phyloP scores from a whole-genome alignment of 2,797 vertebrate genomes.

The Psittacula echo region DNA sequence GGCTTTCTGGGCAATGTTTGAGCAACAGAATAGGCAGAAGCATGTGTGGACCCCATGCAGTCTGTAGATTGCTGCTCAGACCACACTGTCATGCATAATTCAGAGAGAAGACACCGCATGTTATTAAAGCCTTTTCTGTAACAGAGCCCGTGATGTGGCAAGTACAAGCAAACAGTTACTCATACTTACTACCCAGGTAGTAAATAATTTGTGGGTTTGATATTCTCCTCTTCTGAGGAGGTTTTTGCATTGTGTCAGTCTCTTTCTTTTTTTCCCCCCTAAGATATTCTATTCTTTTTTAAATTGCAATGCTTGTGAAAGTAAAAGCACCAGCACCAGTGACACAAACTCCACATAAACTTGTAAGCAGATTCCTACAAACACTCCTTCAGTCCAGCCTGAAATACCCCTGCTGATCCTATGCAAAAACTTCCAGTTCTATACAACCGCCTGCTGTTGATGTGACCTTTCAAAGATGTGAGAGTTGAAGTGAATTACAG shows the following conservation, averaged over 20 bases:
- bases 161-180: neutral
- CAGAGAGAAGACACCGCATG: neutral
- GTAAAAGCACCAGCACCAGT: neutral
- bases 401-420: constrained; percentile 43
- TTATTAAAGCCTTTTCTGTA: neutral
- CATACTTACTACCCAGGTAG: neutral
- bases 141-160: neutral
- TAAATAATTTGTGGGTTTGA: neutral
- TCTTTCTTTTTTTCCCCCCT: neutral
- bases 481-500: constrained; percentile 19
- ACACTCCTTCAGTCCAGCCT: neutral
- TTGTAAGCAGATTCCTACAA: constrained; percentile 4
- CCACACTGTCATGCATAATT: neutral
- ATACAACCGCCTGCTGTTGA: constrained; percentile 43
- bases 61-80: neutral
- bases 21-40: neutral
- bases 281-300: neutral
- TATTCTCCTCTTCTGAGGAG: neutral
- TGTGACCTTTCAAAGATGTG: constrained; percentile 51
- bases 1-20: neutral
- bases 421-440: constrained; percentile 24
- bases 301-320: neutral
- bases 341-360: neutral
- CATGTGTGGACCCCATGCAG: neutral
- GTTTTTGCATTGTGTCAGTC: neutral